These are phyloP conservation scores for Dendropsophus ebraccatus DNA, from an alignment of 2,113 vertebrate genomes.

Conservation along the genomic window DNA sequence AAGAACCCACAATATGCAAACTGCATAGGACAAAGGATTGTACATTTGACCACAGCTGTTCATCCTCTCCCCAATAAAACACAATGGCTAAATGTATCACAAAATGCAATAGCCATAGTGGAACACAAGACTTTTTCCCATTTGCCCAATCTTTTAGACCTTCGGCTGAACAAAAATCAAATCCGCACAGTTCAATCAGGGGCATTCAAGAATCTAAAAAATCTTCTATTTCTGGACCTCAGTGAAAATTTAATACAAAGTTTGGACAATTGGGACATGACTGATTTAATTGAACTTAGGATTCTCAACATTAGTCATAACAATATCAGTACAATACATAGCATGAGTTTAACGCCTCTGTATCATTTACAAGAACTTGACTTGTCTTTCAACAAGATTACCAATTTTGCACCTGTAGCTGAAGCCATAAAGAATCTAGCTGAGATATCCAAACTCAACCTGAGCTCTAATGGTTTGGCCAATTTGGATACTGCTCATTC, in stretches of 20 bases:
- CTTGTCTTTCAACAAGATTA: slow-evolving; percentile 54
- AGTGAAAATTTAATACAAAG: slow-evolving; percentile 52
- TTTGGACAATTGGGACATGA: slow-evolving; percentile 31
- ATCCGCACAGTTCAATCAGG: slow-evolving; percentile 21
- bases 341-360: not conserved
- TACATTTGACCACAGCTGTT: slow-evolving; percentile 29
- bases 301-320: slow-evolving; percentile 53
- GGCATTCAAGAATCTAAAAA: slow-evolving; percentile 47
- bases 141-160: slow-evolving; percentile 44
- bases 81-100: slow-evolving; percentile 54
- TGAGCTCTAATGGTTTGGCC: slow-evolving; percentile 50
- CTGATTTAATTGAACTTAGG: slow-evolving; percentile 38
- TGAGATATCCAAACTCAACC: slow-evolving; percentile 41
- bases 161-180: slow-evolving; percentile 51
- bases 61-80: slow-evolving; percentile 52
- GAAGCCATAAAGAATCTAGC: not conserved
- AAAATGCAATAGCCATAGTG: slow-evolving; percentile 33
- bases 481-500: not conserved
- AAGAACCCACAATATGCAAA: slow-evolving; percentile 31
- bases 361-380: slow-evolving; percentile 53
- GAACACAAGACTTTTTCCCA: slow-evolving; percentile 44
- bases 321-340: slow-evolving; percentile 39
- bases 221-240: slow-evolving; percentile 55
- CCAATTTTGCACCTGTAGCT: slow-evolving; percentile 34
- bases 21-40: slow-evolving; percentile 46